Evolutionary conservation across 2,113 vertebrate genomes (phyloP), one percentile per base, ranked within the genome.

Genomic region (Bos indicus): DNA sequence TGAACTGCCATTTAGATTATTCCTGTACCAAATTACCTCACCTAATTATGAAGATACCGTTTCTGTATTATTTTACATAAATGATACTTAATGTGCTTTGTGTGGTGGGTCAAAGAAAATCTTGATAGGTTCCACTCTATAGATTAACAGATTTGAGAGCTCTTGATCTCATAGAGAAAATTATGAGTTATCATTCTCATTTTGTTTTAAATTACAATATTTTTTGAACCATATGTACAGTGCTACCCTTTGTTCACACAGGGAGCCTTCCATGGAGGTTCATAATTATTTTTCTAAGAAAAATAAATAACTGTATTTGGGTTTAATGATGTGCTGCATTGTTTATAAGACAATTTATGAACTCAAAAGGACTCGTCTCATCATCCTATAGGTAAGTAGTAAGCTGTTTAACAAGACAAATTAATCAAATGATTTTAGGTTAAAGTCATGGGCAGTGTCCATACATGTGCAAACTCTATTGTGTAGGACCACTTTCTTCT

Each of bases 271-370:
- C 87, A 95, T 64, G 67, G 96, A 78, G 84, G 25, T 97, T 98
- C 74, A 77, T 97, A 97, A 97, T 98, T 94, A 87, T 98, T 98
- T 97, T 84, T 57, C 90, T 98, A 25, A 43, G 48, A 36, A 97
- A 98, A 98, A 98, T 33, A 67, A 46, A 64, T 25, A 57, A 40
- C 33, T 97, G 94, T 95, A 97, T 98, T 98, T 98, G 96, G 97
- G 89, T 81, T 98, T 98, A 98, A 98, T 98, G 83, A 96, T 96
- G 80, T 90, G 87, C 93, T 97, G 89, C 89, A 97, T 97, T 98
- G 97, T 98, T 98, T 98, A 93, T 98, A 98, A 97, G 94, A 95
- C 97, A 98, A 97, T 95, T 71, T 95, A 95, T 92, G 94, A 98
- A 98, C 94, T 95, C 90, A 97, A 62, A 97, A 92, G 98, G 97